phyloP scores from a whole-genome alignment of 2,113 vertebrate genomes.

The Calyptomena viridis region DNA sequence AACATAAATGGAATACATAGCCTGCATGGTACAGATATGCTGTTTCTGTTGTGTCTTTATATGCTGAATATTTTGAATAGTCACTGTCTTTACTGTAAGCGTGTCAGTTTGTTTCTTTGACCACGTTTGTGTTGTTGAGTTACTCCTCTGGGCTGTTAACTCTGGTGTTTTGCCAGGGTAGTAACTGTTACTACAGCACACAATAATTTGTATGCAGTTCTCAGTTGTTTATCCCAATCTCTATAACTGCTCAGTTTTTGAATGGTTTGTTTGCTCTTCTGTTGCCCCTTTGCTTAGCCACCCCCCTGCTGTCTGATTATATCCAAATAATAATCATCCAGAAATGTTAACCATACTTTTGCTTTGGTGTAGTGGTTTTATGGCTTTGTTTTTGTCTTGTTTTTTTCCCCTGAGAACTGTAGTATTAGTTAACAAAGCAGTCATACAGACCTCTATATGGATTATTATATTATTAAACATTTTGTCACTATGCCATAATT shows the following conservation, averaged over 20 bases:
- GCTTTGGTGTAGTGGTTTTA: not conserved
- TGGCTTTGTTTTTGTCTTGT: not conserved
- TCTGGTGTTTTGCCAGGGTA: not conserved
- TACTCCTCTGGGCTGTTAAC: not conserved
- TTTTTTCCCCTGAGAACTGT: rapidly evolving
- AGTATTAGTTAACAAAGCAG: not conserved
- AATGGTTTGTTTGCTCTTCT: not conserved
- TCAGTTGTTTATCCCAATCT: not conserved
- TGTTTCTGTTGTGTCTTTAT: not conserved
- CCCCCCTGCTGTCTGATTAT: not conserved
- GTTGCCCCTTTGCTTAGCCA: not conserved
- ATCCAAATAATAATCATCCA: not conserved
- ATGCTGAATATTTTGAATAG: not conserved
- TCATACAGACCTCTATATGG: not conserved
- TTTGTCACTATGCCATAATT: not conserved
- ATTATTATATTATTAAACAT: not conserved
- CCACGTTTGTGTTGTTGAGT: not conserved
- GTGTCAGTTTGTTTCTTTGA: not conserved
- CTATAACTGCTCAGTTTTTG: not conserved
- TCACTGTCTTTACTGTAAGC: not conserved
- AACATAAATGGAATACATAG: not conserved
- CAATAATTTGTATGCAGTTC: not conserved
- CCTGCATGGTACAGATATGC: not conserved
- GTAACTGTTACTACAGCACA: not conserved
- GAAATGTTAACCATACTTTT: not conserved